A percentile compares a stretch with the other conserved stretches of the same genome.
phyloP scores from a whole-genome alignment of 2,888 invertebrate species.

The Euzophera pinguis region DNA sequence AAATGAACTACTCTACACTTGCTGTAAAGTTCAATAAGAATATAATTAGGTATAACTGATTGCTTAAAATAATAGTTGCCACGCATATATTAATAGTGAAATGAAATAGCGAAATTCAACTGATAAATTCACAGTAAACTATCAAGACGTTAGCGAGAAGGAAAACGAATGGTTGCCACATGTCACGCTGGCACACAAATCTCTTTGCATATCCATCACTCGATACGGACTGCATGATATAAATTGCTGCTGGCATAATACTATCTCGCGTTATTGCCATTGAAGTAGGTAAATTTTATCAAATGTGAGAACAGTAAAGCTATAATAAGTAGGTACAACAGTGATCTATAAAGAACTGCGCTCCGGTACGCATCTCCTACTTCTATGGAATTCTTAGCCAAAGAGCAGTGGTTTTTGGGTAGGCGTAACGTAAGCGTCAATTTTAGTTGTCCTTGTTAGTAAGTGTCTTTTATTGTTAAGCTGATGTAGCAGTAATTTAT shows the following conservation, averaged over 20 bases:
- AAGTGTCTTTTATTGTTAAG: too few relatives aligned
- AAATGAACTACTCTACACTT: too few relatives aligned
- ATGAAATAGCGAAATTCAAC: background rate
- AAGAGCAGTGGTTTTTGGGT: too few relatives aligned
- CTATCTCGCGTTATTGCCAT: background rate
- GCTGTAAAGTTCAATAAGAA: too few relatives aligned
- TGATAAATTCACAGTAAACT: background rate
- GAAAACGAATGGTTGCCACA: constrained; percentile 6
- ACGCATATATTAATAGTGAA: background rate
- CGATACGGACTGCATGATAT: constrained; percentile 5
- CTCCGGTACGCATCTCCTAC: too few relatives aligned
- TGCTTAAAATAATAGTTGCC: background rate
- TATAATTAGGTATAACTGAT: background rate
- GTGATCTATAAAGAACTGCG: too few relatives aligned
- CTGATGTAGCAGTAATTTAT: too few relatives aligned
- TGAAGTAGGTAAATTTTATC: too few relatives aligned
- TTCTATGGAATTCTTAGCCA: too few relatives aligned
- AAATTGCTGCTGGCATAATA: constrained; percentile 3
- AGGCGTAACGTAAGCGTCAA: too few relatives aligned
- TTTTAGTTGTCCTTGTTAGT: too few relatives aligned
- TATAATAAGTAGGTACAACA: background rate
- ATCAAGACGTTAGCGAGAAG: background rate
- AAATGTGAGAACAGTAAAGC: too few relatives aligned
- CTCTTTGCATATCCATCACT: constrained; percentile 8
- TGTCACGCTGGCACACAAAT: constrained; percentile 7